phyloP scores from a whole-genome alignment of 2,888 invertebrate species.

The Pherbina coryleti region DNA sequence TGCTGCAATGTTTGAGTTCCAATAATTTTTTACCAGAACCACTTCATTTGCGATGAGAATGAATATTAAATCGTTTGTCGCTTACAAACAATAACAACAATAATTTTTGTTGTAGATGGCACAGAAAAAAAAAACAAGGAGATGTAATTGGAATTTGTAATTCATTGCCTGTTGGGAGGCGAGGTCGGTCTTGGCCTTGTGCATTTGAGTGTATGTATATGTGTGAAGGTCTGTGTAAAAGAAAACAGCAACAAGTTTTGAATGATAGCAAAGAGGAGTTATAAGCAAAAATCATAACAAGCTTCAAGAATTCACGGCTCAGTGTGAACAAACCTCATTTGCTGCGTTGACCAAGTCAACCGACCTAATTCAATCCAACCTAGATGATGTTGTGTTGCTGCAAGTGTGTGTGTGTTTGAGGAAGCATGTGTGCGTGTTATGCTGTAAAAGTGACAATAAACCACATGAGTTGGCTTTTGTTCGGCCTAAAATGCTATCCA shows the following conservation, averaged over 20 bases:
- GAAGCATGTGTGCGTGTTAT: neutral
- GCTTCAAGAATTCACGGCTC: neutral
- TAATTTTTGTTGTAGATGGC: neutral
- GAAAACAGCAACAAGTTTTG: conserved; percentile 20
- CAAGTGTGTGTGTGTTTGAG: too few species aligned
- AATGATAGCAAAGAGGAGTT: neutral
- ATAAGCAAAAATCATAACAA: neutral
- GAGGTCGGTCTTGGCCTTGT: neutral
- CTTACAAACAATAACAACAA: too few species aligned
- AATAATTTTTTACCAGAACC: too few species aligned
- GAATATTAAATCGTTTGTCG: too few species aligned
- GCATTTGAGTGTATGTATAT: too few species aligned
- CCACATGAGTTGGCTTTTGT: conserved; percentile 16
- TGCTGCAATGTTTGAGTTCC: too few species aligned
- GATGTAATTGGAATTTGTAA: conserved; percentile 35
- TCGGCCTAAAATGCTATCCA: conserved; percentile 17
- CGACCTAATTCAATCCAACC: too few species aligned
- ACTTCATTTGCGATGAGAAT: too few species aligned
- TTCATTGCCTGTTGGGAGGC: neutral
- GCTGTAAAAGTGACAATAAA: conserved; percentile 44
- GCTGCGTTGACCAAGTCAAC: too few species aligned
- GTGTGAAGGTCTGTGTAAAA: neutral
- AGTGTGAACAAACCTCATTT: too few species aligned
- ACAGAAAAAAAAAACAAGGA: neutral
- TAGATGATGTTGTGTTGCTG: too few species aligned